Conservation (phyloP, 2,113 vertebrate species). For the Saguinus midas region DNA sequence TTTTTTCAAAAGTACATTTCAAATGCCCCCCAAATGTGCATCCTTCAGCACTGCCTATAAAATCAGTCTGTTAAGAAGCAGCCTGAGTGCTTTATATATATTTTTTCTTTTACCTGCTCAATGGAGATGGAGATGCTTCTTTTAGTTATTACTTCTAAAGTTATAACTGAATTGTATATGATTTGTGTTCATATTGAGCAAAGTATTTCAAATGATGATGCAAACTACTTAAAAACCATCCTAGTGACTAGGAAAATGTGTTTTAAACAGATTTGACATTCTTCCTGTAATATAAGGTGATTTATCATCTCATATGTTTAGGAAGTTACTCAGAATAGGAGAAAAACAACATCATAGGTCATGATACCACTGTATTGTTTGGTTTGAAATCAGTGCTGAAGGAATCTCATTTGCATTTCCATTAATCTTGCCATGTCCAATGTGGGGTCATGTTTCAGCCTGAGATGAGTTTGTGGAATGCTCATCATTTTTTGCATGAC, state of each 20-base stretch:
- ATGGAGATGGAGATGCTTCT: background rate
- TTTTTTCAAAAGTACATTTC: conserved; percentile 45
- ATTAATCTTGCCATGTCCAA: background rate
- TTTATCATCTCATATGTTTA: background rate
- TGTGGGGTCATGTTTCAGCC: conserved; percentile 4
- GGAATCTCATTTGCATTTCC: conserved; percentile 40
- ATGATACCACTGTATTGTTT: background rate
- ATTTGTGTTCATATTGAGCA: background rate
- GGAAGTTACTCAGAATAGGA: conserved; percentile 5
- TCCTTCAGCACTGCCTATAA: conserved; percentile 50
- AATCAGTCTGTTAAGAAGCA: background rate
- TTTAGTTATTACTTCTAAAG: background rate
- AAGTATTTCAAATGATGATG: conserved; percentile 2
- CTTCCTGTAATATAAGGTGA: background rate
- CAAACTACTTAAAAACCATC: background rate
- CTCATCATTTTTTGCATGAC: conserved; percentile 32
- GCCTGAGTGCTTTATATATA: background rate
- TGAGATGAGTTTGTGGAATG: background rate
- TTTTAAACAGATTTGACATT: conserved; percentile 25
- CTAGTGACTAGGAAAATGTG: background rate
- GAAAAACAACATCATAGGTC: background rate
- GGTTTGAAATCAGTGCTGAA: background rate
- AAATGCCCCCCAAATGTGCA: background rate
- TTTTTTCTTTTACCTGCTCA: background rate
- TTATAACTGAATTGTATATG: background rate